phyloP scores from a whole-genome alignment of 2,888 invertebrate genomes.

The Thera britannica region DNA sequence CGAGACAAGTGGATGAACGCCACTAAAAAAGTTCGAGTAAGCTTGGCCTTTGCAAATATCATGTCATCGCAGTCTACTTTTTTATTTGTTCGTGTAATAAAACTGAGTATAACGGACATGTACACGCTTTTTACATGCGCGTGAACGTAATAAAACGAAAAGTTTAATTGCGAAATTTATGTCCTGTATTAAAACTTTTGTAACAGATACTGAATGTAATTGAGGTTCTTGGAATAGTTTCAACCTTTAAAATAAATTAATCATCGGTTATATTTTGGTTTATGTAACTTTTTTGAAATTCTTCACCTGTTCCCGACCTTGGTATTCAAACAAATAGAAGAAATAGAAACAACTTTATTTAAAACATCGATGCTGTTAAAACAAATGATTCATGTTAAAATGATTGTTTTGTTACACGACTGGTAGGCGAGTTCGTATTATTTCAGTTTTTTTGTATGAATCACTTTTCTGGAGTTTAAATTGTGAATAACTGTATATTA shows the following conservation, averaged over 20 bases:
- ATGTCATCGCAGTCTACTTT: constrained; percentile 20
- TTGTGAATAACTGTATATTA: background rate
- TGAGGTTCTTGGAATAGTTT: constrained; percentile 6
- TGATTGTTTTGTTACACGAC: constrained; percentile 45
- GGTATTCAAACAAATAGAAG: constrained; percentile 16
- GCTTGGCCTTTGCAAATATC: constrained; percentile 57
- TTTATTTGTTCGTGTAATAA: constrained; percentile 41
- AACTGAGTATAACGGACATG: constrained; percentile 20
- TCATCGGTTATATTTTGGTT: constrained; percentile 1
- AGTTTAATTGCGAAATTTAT: background rate
- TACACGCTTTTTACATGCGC: constrained; percentile 2
- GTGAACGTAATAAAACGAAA: background rate
- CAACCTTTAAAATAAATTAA: constrained; percentile 9
- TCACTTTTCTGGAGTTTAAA: constrained; percentile 16
- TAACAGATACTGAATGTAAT: constrained; percentile 4
- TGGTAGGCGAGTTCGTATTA: background rate
- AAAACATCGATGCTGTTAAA: constrained; percentile 26
- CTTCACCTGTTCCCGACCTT: constrained; percentile 24
- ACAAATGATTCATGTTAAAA: constrained; percentile 32
- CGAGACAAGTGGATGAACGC: constrained; percentile 87
- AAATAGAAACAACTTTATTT: constrained; percentile 34
- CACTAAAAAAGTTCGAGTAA: constrained; percentile 92
- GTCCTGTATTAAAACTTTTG: background rate
- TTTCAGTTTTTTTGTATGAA: constrained; percentile 32
- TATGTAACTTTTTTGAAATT: constrained; percentile 19